Conservation (phyloP, 2,888 invertebrate genomes). For the Drosophila parthenogenetica region DNA sequence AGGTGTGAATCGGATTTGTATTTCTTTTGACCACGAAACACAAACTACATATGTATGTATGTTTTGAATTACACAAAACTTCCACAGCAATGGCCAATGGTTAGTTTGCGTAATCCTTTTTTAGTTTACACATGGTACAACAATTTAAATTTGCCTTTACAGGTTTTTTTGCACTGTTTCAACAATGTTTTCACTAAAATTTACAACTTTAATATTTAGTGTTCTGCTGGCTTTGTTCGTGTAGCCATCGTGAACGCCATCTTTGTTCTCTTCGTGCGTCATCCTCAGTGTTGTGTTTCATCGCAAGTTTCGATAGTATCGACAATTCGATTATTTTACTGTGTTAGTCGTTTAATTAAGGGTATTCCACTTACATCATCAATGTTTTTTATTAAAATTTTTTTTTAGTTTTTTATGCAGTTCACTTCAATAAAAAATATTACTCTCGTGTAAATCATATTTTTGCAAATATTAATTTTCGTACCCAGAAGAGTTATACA, state of each 20-base stretch:
- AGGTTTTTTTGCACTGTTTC: slow-evolving; percentile 33
- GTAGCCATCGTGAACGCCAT: slow-evolving; percentile 64
- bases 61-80: slow-evolving; percentile 56
- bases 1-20: slow-evolving; percentile 56
- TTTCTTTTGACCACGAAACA: slow-evolving; percentile 63
- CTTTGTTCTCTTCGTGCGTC: slow-evolving; percentile 71
- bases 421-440: no score
- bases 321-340: slow-evolving; percentile 25
- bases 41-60: slow-evolving; percentile 50
- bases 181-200: slow-evolving; percentile 38
- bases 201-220: slow-evolving; percentile 55
- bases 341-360: neutral
- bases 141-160: slow-evolving; percentile 24
- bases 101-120: slow-evolving; percentile 46
- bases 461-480: no score
- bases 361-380: slow-evolving; percentile 1
- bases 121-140: slow-evolving; percentile 54
- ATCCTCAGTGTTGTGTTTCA: slow-evolving; percentile 50
- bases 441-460: no score
- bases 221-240: slow-evolving; percentile 65
- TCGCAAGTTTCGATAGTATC: slow-evolving; percentile 42
- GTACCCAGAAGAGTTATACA: neutral
- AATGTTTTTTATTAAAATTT: no score
- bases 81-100: slow-evolving; percentile 40
- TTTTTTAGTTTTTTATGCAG: no score